A percentile compares a stretch with the other conserved stretches of the same genome.
phyloP scores from a whole-genome alignment of 1,140 invertebrate genomes.

The Nephila pilipes region DNA sequence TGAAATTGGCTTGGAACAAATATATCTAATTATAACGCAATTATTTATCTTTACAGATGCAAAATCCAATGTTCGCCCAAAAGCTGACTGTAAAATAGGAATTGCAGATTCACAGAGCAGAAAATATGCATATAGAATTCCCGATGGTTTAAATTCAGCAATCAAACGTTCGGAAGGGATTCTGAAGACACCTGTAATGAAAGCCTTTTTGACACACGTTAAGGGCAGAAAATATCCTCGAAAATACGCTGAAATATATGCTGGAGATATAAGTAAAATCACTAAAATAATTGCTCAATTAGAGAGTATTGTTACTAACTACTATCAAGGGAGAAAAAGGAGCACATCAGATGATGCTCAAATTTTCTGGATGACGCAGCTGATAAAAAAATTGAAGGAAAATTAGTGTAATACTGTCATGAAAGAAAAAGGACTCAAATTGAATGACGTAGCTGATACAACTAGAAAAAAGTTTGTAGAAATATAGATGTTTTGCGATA shows the following conservation, averaged over 20 bases:
- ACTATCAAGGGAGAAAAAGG: background rate
- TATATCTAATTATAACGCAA: no score
- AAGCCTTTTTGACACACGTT: background rate
- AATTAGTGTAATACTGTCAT: no score
- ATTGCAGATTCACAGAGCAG: no score
- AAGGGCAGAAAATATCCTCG: background rate
- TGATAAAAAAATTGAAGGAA: background rate
- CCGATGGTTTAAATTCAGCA: background rate
- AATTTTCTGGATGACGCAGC: background rate
- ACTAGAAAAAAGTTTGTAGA: no score
- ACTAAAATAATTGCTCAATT: constrained; percentile 14
- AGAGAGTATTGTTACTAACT: background rate
- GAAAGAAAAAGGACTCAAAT: no score
- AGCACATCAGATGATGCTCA: background rate
- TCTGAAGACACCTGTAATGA: background rate
- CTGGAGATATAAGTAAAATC: background rate
- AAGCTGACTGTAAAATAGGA: no score
- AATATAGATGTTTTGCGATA: no score
- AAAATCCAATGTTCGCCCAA: no score
- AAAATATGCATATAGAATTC: background rate
- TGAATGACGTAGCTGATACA: no score
- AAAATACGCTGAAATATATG: background rate
- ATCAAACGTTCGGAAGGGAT: background rate
- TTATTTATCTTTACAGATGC: no score
- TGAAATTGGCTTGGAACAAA: no score